These are phyloP conservation scores for Tenrec ecaudatus DNA, from an alignment of 2,113 vertebrate species.

Conservation along the genomic window DNA sequence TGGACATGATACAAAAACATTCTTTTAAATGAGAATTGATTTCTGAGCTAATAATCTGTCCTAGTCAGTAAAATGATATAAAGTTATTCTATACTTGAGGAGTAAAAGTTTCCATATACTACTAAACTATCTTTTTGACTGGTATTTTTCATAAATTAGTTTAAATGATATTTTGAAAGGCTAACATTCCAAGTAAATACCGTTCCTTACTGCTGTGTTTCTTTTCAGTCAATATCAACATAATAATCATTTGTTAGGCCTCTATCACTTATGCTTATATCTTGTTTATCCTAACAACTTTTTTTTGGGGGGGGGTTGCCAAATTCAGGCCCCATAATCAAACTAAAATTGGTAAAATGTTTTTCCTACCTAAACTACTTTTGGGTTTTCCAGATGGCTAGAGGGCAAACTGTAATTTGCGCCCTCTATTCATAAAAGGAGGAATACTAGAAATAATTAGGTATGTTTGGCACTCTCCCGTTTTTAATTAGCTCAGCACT, in stretches of 20 bases:
- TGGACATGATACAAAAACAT: background rate
- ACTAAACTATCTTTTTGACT: background rate
- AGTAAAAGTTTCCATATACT: background rate
- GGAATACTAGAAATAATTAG: constrained; percentile 33
- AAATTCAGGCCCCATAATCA: constrained; percentile 1
- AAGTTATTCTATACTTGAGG: background rate
- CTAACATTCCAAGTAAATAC: background rate
- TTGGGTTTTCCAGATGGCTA: background rate
- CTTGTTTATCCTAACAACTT: background rate
- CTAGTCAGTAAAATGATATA: background rate
- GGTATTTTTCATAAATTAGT: background rate
- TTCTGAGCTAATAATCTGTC: too few relatives aligned
- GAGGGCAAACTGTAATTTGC: background rate
- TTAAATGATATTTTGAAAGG: background rate
- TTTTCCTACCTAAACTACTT: background rate
- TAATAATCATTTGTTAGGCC: background rate
- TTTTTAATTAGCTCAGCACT: constrained; percentile 19
- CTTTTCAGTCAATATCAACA: background rate
- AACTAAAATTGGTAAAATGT: background rate
- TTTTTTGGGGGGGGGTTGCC: background rate
- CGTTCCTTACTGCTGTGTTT: background rate
- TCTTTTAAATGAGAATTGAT: background rate
- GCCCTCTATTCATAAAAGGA: background rate
- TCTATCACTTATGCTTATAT: background rate
- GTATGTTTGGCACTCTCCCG: background rate